Base-by-base conservation (phyloP, 2,797 vertebrate species). In the Anabas testudineus region DNA sequence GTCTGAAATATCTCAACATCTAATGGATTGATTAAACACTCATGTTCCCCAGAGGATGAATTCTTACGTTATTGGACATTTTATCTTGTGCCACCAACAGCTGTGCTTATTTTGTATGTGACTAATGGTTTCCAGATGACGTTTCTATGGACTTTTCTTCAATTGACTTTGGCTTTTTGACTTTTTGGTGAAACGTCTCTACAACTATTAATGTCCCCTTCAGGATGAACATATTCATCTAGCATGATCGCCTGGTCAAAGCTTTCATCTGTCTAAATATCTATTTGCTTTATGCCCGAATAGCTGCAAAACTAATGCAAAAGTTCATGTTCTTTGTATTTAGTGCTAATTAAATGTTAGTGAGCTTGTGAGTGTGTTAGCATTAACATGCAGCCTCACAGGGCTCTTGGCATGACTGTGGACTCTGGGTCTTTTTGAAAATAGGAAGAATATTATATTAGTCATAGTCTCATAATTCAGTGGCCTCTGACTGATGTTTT, bases 401-500 rank as follows among this genome's bases (percentile, higher is more conserved):
- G 53, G 49, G 46, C 53, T 2, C 21, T 45, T 26, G 13, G 32
- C 43, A 7, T 18, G 13, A 8, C 47, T 62, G 19, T 10, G 15
- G 47, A 64, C 39, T 46, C n/a, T 52, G 9, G 10, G 16, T 53
- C 9, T 26, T 61, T 26, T 49, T 51, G 32, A 48, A 63, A 48
- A 67, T 51, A 59, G 69, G 43, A 5, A 13, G 43, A 16, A 0
- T 41, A 74, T 76, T 26, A 30, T 26, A 41, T 59, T 63, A 36
- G 5, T 67, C 53, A 30, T 8, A 26, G 28, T 9, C 18, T 55
- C 18, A 34, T 45, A 36, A 55, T 51, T 73, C 49, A 46, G 0
- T 47, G 53, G 15, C 6, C 36, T 60, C 22, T 67, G 71, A 79
- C 36, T 59, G 72, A 66, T 81, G 63, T 54, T 47, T 71, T 80